Evolutionary conservation across 2,888 invertebrate genomes (phyloP).

Genomic region (Acanthosepion esculentum): DNA sequence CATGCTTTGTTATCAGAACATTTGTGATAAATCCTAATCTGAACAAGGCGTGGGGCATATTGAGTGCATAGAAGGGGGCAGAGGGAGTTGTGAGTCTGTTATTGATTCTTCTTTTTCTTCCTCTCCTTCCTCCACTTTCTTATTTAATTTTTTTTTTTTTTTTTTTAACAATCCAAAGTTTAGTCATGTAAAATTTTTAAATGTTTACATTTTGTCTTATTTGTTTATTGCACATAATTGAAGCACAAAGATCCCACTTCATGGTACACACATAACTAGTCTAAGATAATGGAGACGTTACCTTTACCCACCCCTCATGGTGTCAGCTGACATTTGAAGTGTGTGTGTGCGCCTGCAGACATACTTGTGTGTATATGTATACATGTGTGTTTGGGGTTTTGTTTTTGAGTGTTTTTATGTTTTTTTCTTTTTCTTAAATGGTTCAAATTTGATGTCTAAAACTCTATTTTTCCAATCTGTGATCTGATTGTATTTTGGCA

Average conservation of each 20-base stretch:
- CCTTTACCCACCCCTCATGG: background rate
- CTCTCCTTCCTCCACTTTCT: background rate
- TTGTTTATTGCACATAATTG: background rate
- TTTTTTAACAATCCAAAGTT: background rate
- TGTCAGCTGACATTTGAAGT: background rate
- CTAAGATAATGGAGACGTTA: background rate
- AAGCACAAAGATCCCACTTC: background rate
- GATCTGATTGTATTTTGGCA: background rate
- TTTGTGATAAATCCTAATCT: background rate
- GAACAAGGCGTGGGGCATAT: background rate
- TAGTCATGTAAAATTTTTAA: background rate
- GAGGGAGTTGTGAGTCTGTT: no score
- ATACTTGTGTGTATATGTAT: background rate
- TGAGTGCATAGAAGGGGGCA: no score
- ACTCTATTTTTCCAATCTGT: conserved; percentile 18
- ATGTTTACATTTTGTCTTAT: background rate
- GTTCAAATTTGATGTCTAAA: background rate
- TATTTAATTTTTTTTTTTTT: no score
- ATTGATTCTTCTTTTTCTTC: background rate
- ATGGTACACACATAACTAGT: background rate
- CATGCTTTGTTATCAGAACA: background rate
- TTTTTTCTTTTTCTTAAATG: background rate
- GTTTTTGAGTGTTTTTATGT: no score
- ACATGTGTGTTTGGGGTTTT: no score
- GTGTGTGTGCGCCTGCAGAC: background rate